A percentile compares a stretch with the other conserved stretches of the same genome.
These are phyloP conservation scores for Penaeus japonicus DNA, from an alignment of 1,140 invertebrate species.

Conservation along the genomic window DNA sequence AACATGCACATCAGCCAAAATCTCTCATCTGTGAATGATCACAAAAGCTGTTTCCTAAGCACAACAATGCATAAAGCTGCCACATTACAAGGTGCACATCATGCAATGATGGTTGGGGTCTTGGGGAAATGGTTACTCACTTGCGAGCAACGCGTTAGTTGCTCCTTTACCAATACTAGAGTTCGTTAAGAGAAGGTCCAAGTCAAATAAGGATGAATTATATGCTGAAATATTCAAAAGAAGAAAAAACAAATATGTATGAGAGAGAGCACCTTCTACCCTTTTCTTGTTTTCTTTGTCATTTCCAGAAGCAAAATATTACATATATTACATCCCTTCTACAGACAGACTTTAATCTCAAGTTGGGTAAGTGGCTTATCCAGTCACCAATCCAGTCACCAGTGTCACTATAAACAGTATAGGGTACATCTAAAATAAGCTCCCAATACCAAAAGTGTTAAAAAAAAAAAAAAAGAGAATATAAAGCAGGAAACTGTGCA, in stretches of 20 bases:
- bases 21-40: neutral
- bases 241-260: neutral
- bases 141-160: slow-evolving; percentile 50
- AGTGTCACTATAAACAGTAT: too few relatives aligned
- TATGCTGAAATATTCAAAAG: slow-evolving; percentile 51
- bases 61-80: neutral
- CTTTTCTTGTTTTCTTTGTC: neutral
- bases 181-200: slow-evolving; percentile 52
- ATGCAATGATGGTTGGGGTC: slow-evolving; percentile 7
- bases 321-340: too few relatives aligned
- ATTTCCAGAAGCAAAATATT: neutral
- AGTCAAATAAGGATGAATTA: slow-evolving; percentile 53
- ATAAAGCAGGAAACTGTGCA: too few relatives aligned
- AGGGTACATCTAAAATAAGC: too few relatives aligned
- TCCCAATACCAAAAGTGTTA: too few relatives aligned
- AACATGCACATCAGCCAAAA: neutral
- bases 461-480: too few relatives aligned
- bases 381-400: too few relatives aligned
- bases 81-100: neutral
- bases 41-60: too few relatives aligned
- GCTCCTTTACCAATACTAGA: slow-evolving; percentile 53
- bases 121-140: slow-evolving; percentile 35
- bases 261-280: neutral
- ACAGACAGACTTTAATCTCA: too few relatives aligned
- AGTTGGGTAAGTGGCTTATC: too few relatives aligned